These are phyloP conservation scores for Cossypha heuglini DNA, from an alignment of 2,797 vertebrate species.

Conservation along the genomic window DNA sequence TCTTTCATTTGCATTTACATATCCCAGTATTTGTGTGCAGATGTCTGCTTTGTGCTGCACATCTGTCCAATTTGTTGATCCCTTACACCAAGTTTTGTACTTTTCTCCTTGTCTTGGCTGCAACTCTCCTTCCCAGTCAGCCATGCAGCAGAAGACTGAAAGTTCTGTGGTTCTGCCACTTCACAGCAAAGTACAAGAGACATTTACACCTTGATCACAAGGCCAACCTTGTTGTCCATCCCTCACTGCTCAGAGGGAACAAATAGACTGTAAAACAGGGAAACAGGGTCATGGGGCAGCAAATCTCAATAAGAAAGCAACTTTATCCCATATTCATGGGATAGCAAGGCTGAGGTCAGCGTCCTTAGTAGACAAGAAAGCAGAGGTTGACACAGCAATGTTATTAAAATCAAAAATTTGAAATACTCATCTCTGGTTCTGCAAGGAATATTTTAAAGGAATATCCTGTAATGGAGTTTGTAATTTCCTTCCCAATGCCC, in stretches of 20 bases:
- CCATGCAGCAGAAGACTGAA: neutral
- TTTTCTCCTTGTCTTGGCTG: neutral
- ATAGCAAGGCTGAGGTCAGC: neutral
- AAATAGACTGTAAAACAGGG: neutral
- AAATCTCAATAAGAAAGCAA: neutral
- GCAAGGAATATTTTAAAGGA: neutral
- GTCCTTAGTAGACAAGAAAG: neutral
- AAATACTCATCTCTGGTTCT: neutral
- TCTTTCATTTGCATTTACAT: neutral
- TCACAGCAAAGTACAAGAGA: neutral
- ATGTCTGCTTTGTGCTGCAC: neutral
- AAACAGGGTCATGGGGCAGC: fast-evolving
- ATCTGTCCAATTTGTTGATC: neutral
- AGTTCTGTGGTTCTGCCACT: neutral
- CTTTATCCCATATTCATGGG: neutral
- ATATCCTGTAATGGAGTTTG: neutral
- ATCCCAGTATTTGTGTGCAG: neutral
- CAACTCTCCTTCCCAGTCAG: neutral
- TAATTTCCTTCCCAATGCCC: neutral
- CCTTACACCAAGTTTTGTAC: neutral
- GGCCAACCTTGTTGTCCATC: neutral
- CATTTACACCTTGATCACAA: neutral
- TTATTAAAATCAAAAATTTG: neutral
- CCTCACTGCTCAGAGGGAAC: neutral
- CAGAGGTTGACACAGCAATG: neutral